Conservation (phyloP, 2,113 vertebrate genomes). For the Thinocorus orbignyianus region DNA sequence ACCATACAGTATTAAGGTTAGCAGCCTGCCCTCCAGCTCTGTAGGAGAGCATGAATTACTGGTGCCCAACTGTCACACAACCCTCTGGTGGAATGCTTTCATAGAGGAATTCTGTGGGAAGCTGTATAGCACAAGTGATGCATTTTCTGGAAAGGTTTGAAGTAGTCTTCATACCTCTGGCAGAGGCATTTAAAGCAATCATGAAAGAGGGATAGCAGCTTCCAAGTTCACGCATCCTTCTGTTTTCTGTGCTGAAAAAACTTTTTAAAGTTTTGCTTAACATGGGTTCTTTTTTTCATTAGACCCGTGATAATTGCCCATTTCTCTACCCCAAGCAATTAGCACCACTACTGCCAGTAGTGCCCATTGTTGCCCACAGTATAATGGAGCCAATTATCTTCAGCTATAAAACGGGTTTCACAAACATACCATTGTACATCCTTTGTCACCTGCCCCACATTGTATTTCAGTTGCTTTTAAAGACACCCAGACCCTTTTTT, state of each 20-base stretch:
- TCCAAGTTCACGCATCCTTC: background rate
- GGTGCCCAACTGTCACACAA: background rate
- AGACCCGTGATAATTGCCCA: background rate
- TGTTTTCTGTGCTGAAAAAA: background rate
- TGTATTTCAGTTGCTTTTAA: constrained; percentile 1
- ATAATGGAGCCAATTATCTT: constrained; percentile 27
- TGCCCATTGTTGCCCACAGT: background rate
- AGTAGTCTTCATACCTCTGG: background rate
- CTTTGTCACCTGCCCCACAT: constrained; percentile 17
- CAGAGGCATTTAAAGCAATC: background rate
- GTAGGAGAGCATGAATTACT: background rate
- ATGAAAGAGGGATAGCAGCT: background rate
- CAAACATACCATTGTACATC: background rate
- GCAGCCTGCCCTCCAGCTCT: background rate
- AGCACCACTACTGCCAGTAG: background rate
- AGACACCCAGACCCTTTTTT: background rate
- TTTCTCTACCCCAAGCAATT: constrained; percentile 7
- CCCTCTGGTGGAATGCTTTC: background rate
- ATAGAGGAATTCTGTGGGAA: background rate
- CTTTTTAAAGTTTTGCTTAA: constrained; percentile 6
- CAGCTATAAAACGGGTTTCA: background rate
- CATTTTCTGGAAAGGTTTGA: background rate
- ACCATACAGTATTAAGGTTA: background rate
- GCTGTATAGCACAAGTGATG: background rate
- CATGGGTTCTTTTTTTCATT: background rate